Conservation (phyloP, 53 echinoderm and acorn worm species). For the Astropecten irregularis region DNA sequence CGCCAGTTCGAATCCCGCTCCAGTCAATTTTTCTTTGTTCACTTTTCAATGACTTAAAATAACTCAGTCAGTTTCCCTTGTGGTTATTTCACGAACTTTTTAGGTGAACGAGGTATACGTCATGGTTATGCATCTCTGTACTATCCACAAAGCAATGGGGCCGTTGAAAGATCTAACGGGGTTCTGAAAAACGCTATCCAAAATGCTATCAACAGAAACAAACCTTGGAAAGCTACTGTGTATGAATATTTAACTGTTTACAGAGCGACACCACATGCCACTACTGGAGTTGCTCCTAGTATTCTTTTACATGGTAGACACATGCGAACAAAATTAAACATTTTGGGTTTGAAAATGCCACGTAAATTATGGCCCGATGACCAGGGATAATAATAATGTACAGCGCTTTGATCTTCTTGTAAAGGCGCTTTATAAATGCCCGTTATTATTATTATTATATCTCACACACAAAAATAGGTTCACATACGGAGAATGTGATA, state of each 20-base stretch:
- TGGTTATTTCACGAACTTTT: no score
- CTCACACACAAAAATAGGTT: no score
- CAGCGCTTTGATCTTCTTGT: no score
- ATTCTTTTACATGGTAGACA: slow-evolving; percentile 37
- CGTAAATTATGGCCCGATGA: no score
- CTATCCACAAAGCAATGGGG: slow-evolving; percentile 26
- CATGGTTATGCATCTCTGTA: slow-evolving; percentile 8
- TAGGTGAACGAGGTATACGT: not conserved
- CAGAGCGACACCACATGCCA: slow-evolving; percentile 27
- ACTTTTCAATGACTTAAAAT: no score
- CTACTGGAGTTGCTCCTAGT: slow-evolving; percentile 10
- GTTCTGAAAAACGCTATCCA: slow-evolving; percentile 18
- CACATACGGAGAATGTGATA: no score
- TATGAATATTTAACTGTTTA: slow-evolving; percentile 9
- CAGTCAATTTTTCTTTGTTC: no score
- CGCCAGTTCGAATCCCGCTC: no score
- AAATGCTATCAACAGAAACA: slow-evolving; percentile 11
- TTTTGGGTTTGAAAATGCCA: slow-evolving; percentile 1
- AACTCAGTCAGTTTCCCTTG: no score
- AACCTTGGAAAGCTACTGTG: not conserved
- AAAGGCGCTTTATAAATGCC: no score
- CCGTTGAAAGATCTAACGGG: slow-evolving; percentile 5
- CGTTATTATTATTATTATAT: no score
- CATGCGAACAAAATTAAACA: slow-evolving; percentile 14
- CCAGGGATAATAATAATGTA: no score